Conservation (phyloP, 2,888 invertebrate species). For the Hydraecia micacea region DNA sequence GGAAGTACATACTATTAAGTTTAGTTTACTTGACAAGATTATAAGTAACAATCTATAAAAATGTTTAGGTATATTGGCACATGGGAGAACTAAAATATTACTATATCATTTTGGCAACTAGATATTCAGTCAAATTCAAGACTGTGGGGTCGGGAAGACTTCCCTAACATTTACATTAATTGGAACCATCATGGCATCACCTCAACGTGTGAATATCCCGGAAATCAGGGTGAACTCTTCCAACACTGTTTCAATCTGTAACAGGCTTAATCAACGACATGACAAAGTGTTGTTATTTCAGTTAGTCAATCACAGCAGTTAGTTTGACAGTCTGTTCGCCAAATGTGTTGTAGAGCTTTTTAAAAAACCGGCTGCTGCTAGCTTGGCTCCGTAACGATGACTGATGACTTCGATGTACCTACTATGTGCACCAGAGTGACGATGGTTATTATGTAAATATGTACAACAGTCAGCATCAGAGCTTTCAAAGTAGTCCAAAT, state of each 20-base stretch:
- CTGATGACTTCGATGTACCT: neutral
- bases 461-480: no score
- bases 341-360: neutral
- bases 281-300: neutral
- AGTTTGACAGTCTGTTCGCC: constrained; percentile 11
- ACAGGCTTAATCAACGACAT: neutral
- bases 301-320: neutral
- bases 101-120: constrained; percentile 17
- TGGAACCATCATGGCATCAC: no score
- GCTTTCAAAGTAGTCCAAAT: no score
- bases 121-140: constrained; percentile 1
- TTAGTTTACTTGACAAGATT: neutral
- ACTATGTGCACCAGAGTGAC: neutral
- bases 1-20: neutral
- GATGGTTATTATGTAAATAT: constrained; percentile 1
- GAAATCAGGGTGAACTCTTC: neutral
- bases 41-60: neutral
- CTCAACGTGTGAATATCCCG: no score
- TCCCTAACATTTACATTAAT: neutral
- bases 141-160: neutral
- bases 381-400: neutral
- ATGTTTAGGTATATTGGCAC: constrained; percentile 26
- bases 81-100: constrained; percentile 3
- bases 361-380: neutral
- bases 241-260: no score